These are phyloP conservation scores for Meandrina meandrites DNA, from an alignment of 92 coral and sea anemone species.

Conservation along the genomic window DNA sequence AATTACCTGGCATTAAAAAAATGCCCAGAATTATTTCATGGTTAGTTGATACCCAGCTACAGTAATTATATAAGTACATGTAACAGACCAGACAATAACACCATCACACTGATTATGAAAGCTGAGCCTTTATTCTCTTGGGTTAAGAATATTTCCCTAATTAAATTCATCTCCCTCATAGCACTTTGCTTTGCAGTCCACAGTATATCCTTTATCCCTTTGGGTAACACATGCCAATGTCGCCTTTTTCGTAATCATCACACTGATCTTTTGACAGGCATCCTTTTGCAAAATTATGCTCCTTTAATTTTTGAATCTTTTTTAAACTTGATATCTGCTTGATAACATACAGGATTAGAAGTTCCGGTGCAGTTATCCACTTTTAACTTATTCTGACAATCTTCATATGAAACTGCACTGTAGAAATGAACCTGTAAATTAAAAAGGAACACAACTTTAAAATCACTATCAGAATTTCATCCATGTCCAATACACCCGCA, in stretches of 20 bases:
- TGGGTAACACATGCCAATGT: not conserved
- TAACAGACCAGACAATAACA: not conserved
- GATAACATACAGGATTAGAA: not conserved
- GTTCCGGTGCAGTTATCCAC: not conserved
- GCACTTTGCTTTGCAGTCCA: slow-evolving; percentile 7
- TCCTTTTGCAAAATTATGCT: not conserved
- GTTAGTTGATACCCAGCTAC: not conserved
- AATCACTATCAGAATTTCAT: not conserved
- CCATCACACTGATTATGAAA: not conserved
- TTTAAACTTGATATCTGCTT: not conserved
- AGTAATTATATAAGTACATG: too few relatives aligned
- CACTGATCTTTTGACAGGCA: not conserved
- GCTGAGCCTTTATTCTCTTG: not conserved
- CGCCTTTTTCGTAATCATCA: not conserved
- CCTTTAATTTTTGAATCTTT: not conserved
- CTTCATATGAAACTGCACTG: not conserved
- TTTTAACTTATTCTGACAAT: not conserved
- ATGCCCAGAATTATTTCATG: not conserved
- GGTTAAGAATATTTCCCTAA: not conserved
- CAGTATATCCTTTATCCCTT: not conserved
- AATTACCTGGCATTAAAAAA: not conserved
- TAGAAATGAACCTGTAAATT: not conserved
- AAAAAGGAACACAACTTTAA: not conserved
- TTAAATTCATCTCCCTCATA: not conserved
- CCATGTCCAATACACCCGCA: too few relatives aligned